phyloP scores from a whole-genome alignment of 2,888 invertebrate genomes.

The Eilema caniola region DNA sequence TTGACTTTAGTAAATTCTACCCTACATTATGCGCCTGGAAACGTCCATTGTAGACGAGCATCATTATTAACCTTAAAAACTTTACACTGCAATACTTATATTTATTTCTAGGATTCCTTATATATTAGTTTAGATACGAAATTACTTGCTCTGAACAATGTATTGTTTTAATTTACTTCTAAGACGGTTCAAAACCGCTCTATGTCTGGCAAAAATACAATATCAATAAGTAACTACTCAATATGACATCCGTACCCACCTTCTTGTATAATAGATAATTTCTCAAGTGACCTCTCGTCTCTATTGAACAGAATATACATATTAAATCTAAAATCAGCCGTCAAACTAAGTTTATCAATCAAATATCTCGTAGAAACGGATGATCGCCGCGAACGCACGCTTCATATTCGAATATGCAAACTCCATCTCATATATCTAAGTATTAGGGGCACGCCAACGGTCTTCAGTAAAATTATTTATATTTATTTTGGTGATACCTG shows the following conservation, averaged over 20 bases:
- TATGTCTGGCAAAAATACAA: no score
- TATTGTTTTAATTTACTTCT: no score
- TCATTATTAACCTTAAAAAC: no score
- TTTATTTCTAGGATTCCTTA: no score
- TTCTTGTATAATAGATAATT: background rate
- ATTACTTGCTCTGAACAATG: no score
- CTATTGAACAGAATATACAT: background rate
- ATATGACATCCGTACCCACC: background rate
- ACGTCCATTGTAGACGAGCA: no score
- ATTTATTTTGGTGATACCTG: conserved; percentile 55
- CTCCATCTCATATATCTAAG: conserved; percentile 21
- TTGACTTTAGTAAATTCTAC: no score
- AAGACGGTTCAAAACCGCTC: no score
- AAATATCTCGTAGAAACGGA: background rate
- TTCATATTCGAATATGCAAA: conserved; percentile 20
- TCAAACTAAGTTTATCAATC: background rate
- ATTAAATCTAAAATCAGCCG: background rate
- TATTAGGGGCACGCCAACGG: conserved; percentile 23
- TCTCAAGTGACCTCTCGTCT: background rate
- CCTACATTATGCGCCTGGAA: no score
- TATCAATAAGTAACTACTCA: background rate
- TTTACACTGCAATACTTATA: no score
- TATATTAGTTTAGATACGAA: no score
- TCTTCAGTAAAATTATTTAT: conserved; percentile 43
- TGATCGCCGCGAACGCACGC: background rate